Evolutionary conservation across 2,797 vertebrate species (phyloP).

Genomic region (Trichosurus vulpecula): DNA sequence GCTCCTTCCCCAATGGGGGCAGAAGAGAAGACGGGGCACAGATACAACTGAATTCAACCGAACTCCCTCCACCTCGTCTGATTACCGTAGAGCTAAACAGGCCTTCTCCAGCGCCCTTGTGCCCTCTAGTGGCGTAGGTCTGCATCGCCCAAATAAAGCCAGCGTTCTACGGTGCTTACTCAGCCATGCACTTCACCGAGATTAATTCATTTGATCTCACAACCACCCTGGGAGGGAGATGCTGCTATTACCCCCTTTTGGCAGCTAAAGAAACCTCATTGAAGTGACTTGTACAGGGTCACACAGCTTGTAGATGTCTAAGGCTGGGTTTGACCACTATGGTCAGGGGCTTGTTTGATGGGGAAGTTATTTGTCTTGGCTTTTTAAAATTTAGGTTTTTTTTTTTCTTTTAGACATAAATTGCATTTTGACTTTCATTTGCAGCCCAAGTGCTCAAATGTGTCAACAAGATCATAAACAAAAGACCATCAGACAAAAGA

Average conservation of each 20-base stretch:
- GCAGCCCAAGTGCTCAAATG: neutral
- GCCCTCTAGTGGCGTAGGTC: neutral
- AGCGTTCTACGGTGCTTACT: accelerated
- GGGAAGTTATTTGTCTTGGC: no score
- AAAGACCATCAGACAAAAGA: neutral
- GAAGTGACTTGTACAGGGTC: neutral
- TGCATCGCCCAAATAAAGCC: neutral
- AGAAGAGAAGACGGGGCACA: no score
- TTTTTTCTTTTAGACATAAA: neutral
- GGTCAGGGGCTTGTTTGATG: neutral
- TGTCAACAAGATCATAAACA: neutral
- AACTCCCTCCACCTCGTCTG: no score
- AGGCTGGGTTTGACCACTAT: neutral
- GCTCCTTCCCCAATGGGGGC: no score
- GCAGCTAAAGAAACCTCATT: neutral
- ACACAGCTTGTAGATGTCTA: neutral
- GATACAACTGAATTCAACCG: no score
- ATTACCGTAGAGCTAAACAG: accelerated
- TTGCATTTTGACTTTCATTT: neutral
- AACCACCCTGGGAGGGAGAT: neutral
- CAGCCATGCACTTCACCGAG: accelerated
- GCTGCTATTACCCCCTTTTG: neutral
- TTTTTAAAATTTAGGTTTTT: neutral
- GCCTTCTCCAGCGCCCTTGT: neutral
- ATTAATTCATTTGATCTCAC: neutral